Percentiles rank a stretch among this genome's conserved stretches.
Conservation (phyloP, 2,113 vertebrate species). For the Chlamydotis undulata region DNA sequence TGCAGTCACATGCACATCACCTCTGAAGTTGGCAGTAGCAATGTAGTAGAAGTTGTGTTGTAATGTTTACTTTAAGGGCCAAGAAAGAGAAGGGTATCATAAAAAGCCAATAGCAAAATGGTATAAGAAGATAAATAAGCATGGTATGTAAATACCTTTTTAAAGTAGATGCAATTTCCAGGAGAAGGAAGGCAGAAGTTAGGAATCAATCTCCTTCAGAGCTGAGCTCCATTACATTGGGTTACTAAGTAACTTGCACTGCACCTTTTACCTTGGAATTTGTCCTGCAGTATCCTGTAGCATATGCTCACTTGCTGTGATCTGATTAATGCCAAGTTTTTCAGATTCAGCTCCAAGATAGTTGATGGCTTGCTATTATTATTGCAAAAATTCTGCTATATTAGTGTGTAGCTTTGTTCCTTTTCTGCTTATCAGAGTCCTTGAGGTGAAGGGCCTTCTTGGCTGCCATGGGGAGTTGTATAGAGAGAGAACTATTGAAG, state of each 20-base stretch:
- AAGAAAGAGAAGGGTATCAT: background rate
- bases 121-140: background rate
- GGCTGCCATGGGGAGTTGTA: background rate
- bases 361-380: accelerated
- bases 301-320: background rate
- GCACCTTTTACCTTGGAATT: background rate
- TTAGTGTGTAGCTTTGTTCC: background rate
- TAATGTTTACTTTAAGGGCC: background rate
- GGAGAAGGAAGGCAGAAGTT: background rate
- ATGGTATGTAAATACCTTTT: background rate
- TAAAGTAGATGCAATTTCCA: background rate
- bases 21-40: background rate
- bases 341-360: background rate
- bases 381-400: background rate
- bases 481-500: background rate
- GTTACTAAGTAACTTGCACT: background rate
- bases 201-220: background rate
- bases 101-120: background rate
- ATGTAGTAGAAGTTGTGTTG: background rate
- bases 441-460: background rate
- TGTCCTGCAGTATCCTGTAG: background rate
- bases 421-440: background rate
- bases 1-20: background rate
- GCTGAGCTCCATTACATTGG: background rate
- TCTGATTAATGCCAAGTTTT: background rate